Evolutionary conservation across 2,888 invertebrate genomes (phyloP).

Genomic region (Caenorhabditis sp.): DNA sequence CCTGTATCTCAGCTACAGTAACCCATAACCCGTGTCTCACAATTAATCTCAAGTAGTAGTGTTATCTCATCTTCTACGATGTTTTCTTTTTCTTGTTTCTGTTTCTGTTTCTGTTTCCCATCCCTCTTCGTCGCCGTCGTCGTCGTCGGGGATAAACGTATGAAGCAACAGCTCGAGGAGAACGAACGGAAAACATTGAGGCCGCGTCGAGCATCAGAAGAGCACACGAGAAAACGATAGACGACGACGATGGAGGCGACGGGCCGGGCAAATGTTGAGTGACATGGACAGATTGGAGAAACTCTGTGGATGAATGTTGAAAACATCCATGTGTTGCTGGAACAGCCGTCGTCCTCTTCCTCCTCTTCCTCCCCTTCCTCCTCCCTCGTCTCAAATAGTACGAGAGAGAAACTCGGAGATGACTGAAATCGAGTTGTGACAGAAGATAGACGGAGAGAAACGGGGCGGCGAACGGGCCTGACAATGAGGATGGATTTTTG

Average conservation of each 20-base stretch:
- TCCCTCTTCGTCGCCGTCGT: no score
- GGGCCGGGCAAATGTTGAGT: slow-evolving; percentile 57
- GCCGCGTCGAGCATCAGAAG: slow-evolving; percentile 40
- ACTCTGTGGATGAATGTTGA: slow-evolving; percentile 55
- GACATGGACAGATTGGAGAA: slow-evolving; percentile 62
- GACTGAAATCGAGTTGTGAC: slow-evolving; percentile 47
- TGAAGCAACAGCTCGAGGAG: slow-evolving; percentile 29
- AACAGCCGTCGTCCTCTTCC: slow-evolving; percentile 41
- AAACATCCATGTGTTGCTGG: slow-evolving; percentile 61
- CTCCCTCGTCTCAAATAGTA: no score
- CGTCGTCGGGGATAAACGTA: slow-evolving; percentile 39
- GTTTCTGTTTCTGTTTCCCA: slow-evolving; percentile 19
- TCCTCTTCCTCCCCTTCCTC: no score
- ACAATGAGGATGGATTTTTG: slow-evolving; percentile 36
- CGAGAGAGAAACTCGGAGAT: slow-evolving; percentile 46
- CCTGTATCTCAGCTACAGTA: background rate
- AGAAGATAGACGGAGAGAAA: slow-evolving; percentile 17
- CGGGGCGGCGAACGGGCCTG: slow-evolving; percentile 12
- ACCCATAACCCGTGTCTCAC: background rate
- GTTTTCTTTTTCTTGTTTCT: slow-evolving; percentile 38
- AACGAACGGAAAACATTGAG: slow-evolving; percentile 59
- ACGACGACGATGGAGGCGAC: slow-evolving; percentile 21
- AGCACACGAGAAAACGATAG: slow-evolving; percentile 46
- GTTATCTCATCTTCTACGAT: background rate
- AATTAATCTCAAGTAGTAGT: slow-evolving; percentile 1